Evolutionary conservation across 2,888 invertebrate genomes (phyloP).

Genomic region (Tetanocera ferruginea): DNA sequence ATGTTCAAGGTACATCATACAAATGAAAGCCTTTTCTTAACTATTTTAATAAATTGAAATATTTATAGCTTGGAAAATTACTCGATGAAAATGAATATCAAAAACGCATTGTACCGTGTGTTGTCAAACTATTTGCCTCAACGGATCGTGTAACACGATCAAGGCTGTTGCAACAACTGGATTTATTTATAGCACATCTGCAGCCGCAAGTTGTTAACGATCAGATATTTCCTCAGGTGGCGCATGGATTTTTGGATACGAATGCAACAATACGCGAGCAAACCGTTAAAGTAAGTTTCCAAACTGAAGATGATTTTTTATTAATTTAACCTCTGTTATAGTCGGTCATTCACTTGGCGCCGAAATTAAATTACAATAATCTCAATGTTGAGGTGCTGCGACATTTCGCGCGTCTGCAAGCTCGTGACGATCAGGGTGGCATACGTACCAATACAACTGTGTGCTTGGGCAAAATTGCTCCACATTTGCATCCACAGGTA

Average conservation of each 20-base stretch:
- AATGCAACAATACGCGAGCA: conserved; percentile 97
- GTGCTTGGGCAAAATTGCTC: conserved; percentile 97
- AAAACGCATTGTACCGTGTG: conserved; percentile 95
- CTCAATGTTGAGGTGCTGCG: conserved; percentile 95
- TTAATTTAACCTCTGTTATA: conserved; percentile 54
- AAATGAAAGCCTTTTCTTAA: background rate
- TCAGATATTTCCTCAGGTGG: conserved; percentile 93
- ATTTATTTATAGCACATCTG: conserved; percentile 87
- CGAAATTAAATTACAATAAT: conserved; percentile 97
- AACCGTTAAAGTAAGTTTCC: conserved; percentile 85
- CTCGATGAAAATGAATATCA: conserved; percentile 95
- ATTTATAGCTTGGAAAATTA: conserved; percentile 83
- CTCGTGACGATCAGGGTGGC: conserved; percentile 94
- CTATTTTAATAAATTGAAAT: background rate
- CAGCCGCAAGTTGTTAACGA: conserved; percentile 91
- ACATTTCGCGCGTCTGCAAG: conserved; percentile 95
- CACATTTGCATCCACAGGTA: conserved; percentile 89
- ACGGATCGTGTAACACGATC: conserved; percentile 96
- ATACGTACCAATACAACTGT: conserved; percentile 98
- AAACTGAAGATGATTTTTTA: background rate
- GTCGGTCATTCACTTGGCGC: conserved; percentile 94
- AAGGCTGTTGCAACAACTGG: conserved; percentile 92
- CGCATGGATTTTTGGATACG: conserved; percentile 96
- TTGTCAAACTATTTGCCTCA: conserved; percentile 95
- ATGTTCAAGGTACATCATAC: conserved; percentile 84